These are phyloP conservation scores for Empis stercorea DNA, from an alignment of 2,888 invertebrate genomes.

Conservation along the genomic window DNA sequence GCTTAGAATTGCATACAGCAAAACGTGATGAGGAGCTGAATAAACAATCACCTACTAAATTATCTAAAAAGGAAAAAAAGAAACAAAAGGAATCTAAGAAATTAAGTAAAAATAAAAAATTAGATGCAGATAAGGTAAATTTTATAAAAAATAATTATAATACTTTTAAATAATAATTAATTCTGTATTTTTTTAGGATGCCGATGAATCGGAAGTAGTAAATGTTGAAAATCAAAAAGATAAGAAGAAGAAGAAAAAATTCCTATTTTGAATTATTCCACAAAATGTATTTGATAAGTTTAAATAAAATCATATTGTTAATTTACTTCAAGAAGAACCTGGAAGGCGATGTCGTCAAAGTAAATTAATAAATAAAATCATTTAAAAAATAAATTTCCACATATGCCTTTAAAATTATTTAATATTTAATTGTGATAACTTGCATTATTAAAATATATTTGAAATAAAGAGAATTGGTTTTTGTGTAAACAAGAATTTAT, in stretches of 20 bases:
- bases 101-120: conserved; percentile 40
- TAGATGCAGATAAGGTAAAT: conserved; percentile 45
- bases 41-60: conserved; percentile 27
- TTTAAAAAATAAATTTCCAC: background rate
- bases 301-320: no score
- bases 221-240: conserved; percentile 23
- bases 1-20: conserved; percentile 32
- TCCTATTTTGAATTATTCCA: conserved; percentile 27
- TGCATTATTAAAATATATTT: no score
- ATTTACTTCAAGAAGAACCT: conserved; percentile 33
- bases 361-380: background rate
- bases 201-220: conserved; percentile 28
- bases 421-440: no score
- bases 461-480: no score
- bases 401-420: background rate
- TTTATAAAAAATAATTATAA: no score
- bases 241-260: conserved; percentile 30
- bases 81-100: conserved; percentile 41
- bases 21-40: conserved; percentile 39
- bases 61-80: conserved; percentile 39
- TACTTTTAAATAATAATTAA: background rate
- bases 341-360: no score
- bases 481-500: no score
- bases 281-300: no score
- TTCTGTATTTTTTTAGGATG: conserved; percentile 18